Evolutionary conservation across 2,888 invertebrate species (phyloP), one percentile per base, ranked within the genome.

Genomic region (Balanococcus diminutus): DNA sequence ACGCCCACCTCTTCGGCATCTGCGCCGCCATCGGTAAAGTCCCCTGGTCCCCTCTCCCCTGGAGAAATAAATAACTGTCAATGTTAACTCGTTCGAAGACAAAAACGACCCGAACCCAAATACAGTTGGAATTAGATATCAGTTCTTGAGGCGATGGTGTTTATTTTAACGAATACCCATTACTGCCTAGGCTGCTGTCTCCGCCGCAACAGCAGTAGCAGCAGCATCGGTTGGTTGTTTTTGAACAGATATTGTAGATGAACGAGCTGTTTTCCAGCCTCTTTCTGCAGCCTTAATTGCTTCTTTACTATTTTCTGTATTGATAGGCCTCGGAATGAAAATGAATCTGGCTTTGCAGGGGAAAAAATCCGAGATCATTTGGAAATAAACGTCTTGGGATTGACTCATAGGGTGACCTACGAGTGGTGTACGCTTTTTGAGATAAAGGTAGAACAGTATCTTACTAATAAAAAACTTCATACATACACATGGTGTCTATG

Each of bases 1-100:
- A 32, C 75, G 75, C 75, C 75, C 36, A 79, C 36, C 36, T 14
- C 5, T 56, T 22, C 56, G 56, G 28, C 67, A 67, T 67, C 67
- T 28, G 28, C 67, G 28, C 28, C 28, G n/a, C n/a, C n/a, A n/a
- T n/a, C n/a, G 22, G 56, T 56, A 56, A 56, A 56, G 56, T 28
- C 67, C 67, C 67, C 67, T 22, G n/a, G n/a, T n/a, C n/a, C n/a
- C n/a, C n/a, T n/a, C n/a, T n/a, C n/a, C n/a, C n/a, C n/a, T n/a
- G n/a, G n/a, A n/a, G 31, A 72, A 72, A 72, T 72, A 79, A 79
- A 79, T 79, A 36, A 79, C 75, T 79, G 75, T 79, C 75, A 79
- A 79, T 79, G 75, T 36, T 79, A 36, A 36, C 75, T 79, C 75
- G 75, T 79, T 79, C 75, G 67, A 79, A 79, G 75, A 79, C 75